These are phyloP conservation scores for Micrasema longulum DNA, from an alignment of 1,140 invertebrate species.

Conservation along the genomic window DNA sequence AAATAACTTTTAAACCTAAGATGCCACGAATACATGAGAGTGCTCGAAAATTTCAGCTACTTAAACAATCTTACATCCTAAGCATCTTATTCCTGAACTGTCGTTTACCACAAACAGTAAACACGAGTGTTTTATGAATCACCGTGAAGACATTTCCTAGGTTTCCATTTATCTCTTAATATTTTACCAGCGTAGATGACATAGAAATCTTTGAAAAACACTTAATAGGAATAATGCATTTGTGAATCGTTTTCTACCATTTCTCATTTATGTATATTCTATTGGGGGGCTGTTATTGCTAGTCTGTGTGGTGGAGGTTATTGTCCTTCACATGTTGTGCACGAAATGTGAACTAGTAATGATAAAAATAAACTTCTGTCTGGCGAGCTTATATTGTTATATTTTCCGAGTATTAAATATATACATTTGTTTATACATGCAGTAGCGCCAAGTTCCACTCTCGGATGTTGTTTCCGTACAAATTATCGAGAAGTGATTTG, in stretches of 20 bases:
- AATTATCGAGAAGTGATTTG: too few species aligned
- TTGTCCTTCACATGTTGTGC: too few species aligned
- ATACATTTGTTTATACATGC: too few species aligned
- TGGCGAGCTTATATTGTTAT: too few species aligned
- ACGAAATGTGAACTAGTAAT: too few species aligned
- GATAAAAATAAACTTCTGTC: too few species aligned
- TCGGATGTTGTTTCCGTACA: too few species aligned
- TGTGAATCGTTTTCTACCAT: background rate
- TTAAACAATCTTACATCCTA: constrained; percentile 41
- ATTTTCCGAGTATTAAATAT: too few species aligned
- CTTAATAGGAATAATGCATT: background rate
- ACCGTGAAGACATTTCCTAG: background rate
- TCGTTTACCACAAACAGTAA: constrained; percentile 19
- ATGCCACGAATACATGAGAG: constrained; percentile 34
- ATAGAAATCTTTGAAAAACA: background rate
- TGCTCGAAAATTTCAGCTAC: constrained; percentile 45
- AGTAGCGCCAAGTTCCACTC: too few species aligned
- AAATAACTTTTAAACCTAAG: constrained; percentile 42
- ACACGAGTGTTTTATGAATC: background rate
- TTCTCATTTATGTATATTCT: background rate
- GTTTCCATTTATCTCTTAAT: background rate
- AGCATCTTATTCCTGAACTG: constrained; percentile 39
- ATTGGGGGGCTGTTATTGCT: too few species aligned
- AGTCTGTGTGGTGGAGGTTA: too few species aligned
- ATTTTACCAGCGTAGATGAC: background rate